These are phyloP conservation scores for Bergia sp. DNA, from an alignment of 92 coral and sea anemone species.

Conservation along the genomic window DNA sequence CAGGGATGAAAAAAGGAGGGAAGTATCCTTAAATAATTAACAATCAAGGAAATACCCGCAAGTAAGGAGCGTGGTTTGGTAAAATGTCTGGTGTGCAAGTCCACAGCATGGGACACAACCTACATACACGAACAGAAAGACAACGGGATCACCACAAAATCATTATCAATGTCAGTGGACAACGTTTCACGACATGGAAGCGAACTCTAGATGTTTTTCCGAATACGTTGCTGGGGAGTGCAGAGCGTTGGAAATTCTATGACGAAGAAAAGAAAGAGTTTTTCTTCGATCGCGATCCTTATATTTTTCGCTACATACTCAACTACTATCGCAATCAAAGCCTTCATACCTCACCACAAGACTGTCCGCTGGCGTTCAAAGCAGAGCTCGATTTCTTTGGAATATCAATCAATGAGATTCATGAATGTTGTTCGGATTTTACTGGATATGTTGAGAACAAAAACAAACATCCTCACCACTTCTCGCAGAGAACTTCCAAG, in stretches of 20 bases:
- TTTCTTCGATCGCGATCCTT: conserved; percentile 90
- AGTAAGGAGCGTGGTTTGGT: background rate
- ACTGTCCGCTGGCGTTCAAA: conserved; percentile 82
- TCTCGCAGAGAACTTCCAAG: conserved; percentile 39
- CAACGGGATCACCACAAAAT: conserved; percentile 42
- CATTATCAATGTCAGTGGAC: conserved; percentile 86
- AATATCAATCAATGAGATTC: conserved; percentile 71
- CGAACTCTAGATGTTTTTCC: conserved; percentile 69
- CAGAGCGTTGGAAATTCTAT: conserved; percentile 60
- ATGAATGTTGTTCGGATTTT: conserved; percentile 72
- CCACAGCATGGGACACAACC: background rate
- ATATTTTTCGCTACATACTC: conserved; percentile 85
- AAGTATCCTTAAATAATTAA: background rate
- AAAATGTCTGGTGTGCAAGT: background rate
- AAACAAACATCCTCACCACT: conserved; percentile 40
- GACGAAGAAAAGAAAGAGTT: conserved; percentile 77
- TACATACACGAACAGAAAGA: background rate
- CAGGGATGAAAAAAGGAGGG: background rate
- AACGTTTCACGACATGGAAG: conserved; percentile 65
- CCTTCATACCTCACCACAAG: conserved; percentile 78
- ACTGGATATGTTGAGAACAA: conserved; percentile 45
- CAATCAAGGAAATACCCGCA: background rate
- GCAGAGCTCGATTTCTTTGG: conserved; percentile 92
- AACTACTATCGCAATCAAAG: conserved; percentile 82
- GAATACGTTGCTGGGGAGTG: conserved; percentile 84